Evolutionary conservation across 2,113 vertebrate genomes (phyloP), one percentile per base, ranked within the genome.

Genomic region (Myotis davidii): DNA sequence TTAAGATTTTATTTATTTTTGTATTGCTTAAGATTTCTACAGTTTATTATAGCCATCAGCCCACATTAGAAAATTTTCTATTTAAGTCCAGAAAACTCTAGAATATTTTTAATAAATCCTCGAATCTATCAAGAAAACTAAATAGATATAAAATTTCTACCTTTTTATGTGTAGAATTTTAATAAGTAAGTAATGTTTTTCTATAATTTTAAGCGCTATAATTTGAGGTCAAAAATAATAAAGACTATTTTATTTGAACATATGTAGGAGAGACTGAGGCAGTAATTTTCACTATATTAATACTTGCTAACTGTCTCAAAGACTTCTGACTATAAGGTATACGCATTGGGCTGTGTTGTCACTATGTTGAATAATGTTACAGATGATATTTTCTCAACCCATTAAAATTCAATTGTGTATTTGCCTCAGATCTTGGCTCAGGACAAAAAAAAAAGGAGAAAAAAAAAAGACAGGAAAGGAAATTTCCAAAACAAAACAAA

Each of bases 371-470:
- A 94, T 69, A 77, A 8, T 64, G 27, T 85, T 72, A 67, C 14
- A 76, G 29, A 72, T 59, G 37, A 84, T 59, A 78, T 83, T 94
- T 95, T 77, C 21, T 18, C 16, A 94, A 42, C 2, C 16, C 34
- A 59, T 67, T 94, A 92, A 39, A 89, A 83, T 83, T 70, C n/a
- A 79, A 37, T 90, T 83, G 27, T n/a, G 12, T 95, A 34, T 77
- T 52, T 69, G 25, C 10, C 11, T 86, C 23, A 77, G 37, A 56
- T 77, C n/a, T 92, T 96, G 74, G 39, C 37, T 82, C 48, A 39
- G 59, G 25, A 61, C n/a, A 61, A 61, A 61, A 61, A 61, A 61
- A 10, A 23, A 56, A 59, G 21, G 27, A 61, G 27, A 61, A 61
- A 61, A 23, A 59, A 56, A 20, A 74, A 73, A 42, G 88, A 48